Evolutionary conservation across 2,113 vertebrate genomes (phyloP), one percentile per base, ranked within the genome.

Genomic region (Haplochromis burtoni): DNA sequence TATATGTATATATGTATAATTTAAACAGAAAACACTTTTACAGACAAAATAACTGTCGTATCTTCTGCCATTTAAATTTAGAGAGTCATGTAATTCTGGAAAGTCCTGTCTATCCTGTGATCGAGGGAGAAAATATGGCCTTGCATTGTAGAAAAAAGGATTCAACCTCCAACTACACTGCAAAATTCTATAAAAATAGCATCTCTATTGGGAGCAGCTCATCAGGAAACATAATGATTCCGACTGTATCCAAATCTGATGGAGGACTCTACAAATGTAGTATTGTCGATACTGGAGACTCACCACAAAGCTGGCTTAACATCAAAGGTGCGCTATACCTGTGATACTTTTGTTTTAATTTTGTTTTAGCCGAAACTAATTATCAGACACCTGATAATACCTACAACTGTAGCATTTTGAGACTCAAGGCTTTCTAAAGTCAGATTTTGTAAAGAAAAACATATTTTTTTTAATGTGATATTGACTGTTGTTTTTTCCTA

Each of bases 101-200:
- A 6, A 61, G 2, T 31, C 3, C 57, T 31, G 14, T 31, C 26
- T 6, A 61, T 4, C 26, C 57, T 61, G 57, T 61, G 5, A 61
- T 31, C 2, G 8, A 61, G 26, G 57, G 26, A 61, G 26, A 61
- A 61, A 61, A 61, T 4, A 1, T 61, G 26, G 2, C 57, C 14
- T 61, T 61, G 57, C 57, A 31, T 31, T 61, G 57, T 31, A 31
- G 57, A 31, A 61, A 31, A 61, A 61, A 31, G 26, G 26, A 61
- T 10, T 3, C 12, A 16, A 42, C 0, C n/a, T 73, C 21, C 38
- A 45, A 4, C 38, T 45, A 26, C 38, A 26, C 38, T 10, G 38
- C 66, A 16, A 10, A 73, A 73, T 73, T 73, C 38, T 45, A 71
- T 45, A 71, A 71, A 42, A 42, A 0, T 71, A 0, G n/a, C 0